Base-by-base conservation (phyloP, 2,888 invertebrate species). In the Caenorhabditis angaria region DNA sequence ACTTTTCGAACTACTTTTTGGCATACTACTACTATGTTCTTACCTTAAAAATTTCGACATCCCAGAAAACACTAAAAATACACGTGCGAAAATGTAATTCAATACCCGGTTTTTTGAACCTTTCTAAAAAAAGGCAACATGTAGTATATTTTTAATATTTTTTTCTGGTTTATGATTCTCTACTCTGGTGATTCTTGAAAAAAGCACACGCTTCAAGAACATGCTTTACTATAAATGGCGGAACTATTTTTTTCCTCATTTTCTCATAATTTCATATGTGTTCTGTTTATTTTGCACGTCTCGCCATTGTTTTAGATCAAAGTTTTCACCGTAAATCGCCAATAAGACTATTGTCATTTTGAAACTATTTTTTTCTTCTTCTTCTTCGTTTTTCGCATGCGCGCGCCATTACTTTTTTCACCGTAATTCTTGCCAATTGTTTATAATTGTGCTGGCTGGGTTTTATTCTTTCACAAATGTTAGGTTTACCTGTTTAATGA, bases 311-410 rank as follows among this genome's bases (percentile, higher is more conserved):
- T 41, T 41, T 41, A 41, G 14, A 41, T 6, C 41, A 41, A 41
- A 41, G 41, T 41, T 41, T 14, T 41, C 41, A 41, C 41, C 41
- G 41, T n/a, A n/a, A 41, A 41, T 41, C 41, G 18, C n/a, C n/a
- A 41, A 41, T 41, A 41, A 41, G 41, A 41, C 41, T 41, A 41
- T 41, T 41, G 41, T 41, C 18, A 41, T 32, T 32, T 32, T 32
- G 14, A 41, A 41, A 41, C 6, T 12, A 41, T 41, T 41, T 41
- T 41, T 41, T 6, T 14, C 41, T 12, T 41, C 14, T 41, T 18
- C 18, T 6, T 41, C 14, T 3, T 14, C 10, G 18, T 41, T 41
- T 32, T 32, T 32, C n/a, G n/a, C n/a, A n/a, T n/a, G n/a, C n/a
- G n/a, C n/a, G n/a, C n/a, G n/a, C n/a, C n/a, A n/a, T n/a, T n/a